Conservation (phyloP, 2,797 vertebrate genomes). For the Brotula barbata region DNA sequence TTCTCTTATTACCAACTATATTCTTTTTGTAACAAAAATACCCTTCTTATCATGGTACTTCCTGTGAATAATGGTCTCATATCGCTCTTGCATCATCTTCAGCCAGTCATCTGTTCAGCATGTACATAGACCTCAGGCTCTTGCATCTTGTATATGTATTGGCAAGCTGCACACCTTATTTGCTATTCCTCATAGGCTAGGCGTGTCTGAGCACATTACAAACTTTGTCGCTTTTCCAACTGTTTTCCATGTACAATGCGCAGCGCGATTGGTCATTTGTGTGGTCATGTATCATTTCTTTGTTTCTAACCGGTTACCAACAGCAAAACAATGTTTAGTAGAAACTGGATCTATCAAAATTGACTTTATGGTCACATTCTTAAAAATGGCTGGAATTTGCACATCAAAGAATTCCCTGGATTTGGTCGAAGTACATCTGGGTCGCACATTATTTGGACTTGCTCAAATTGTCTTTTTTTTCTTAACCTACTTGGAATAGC, state of each 20-base stretch:
- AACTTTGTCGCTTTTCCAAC: background rate
- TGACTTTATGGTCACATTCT: background rate
- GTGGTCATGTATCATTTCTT: constrained; percentile 16
- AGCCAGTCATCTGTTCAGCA: constrained; percentile 31
- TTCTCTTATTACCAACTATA: constrained; percentile 21
- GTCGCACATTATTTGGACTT: constrained; percentile 27
- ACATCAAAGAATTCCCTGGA: constrained; percentile 24
- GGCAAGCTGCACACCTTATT: constrained; percentile 24
- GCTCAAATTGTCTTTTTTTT: background rate
- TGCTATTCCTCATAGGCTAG: constrained; percentile 9
- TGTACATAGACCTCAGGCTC: constrained; percentile 21
- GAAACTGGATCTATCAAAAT: constrained; percentile 32
- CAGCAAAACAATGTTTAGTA: background rate
- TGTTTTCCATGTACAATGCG: background rate
- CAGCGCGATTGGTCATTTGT: background rate
- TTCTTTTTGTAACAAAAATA: constrained; percentile 27
- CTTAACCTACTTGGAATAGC: constrained; percentile 27
- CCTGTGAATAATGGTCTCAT: constrained; percentile 53
- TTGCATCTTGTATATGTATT: constrained; percentile 24
- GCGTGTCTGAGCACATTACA: constrained; percentile 4
- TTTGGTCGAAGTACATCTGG: constrained; percentile 23
- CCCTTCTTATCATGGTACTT: constrained; percentile 64
- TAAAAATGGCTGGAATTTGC: constrained; percentile 26
- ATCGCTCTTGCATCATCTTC: constrained; percentile 51
- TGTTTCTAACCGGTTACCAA: background rate